These are phyloP conservation scores for Allygus modestus DNA, from an alignment of 2,888 invertebrate species.

Conservation along the genomic window DNA sequence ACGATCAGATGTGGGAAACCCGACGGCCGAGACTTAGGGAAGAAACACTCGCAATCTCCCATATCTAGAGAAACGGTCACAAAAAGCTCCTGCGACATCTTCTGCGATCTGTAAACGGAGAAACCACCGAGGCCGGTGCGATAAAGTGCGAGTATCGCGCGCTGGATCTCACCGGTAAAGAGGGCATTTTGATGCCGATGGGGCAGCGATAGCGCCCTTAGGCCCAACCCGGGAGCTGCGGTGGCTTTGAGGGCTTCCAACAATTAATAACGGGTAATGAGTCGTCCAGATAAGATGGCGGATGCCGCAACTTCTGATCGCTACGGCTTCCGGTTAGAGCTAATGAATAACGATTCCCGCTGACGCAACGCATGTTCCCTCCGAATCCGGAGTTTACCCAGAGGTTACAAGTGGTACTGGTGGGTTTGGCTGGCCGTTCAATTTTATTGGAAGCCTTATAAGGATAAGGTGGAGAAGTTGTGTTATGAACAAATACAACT, in stretches of 20 bases:
- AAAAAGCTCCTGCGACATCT: conserved; percentile 39
- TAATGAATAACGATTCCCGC: conserved; percentile 35
- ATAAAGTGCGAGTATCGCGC: conserved; percentile 41
- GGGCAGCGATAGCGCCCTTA: conserved; percentile 41
- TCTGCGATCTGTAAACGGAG: conserved; percentile 51
- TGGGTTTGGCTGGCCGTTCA: too few species aligned
- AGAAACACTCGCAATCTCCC: conserved; percentile 18
- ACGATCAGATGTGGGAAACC: too few species aligned
- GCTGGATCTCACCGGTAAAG: conserved; percentile 5
- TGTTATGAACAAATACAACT: too few species aligned
- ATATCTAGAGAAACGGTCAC: neutral
- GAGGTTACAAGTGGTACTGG: neutral
- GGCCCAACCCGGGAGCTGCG: conserved; percentile 11
- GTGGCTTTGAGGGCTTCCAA: conserved; percentile 41
- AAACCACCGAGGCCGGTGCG: conserved; percentile 22
- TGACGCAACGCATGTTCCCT: conserved; percentile 33
- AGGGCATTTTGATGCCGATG: conserved; percentile 58
- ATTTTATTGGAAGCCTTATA: too few species aligned
- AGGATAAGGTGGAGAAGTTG: too few species aligned
- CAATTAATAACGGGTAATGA: conserved; percentile 57
- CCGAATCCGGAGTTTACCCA: neutral
- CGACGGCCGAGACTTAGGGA: neutral
- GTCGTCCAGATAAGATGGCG: conserved; percentile 24
- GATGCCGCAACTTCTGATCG: conserved; percentile 14
- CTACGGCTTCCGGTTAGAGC: conserved; percentile 31